Conservation (phyloP, 2,888 invertebrate genomes). For the Lasioglossum malachurum region DNA sequence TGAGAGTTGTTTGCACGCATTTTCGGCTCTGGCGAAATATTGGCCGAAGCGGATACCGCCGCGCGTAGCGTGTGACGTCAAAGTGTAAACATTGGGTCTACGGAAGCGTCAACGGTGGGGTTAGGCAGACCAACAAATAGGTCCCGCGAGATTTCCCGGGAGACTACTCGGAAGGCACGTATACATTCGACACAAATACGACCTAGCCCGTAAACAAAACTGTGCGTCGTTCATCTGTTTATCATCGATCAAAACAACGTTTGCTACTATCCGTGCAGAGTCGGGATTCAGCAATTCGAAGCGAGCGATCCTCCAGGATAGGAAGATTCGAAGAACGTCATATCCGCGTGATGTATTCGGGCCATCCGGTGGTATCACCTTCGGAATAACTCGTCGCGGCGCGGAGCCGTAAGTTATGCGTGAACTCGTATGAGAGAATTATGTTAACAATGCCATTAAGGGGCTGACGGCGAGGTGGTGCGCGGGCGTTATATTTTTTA, state of each 20-base stretch:
- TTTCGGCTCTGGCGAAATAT: too few relatives aligned
- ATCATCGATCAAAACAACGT: neutral
- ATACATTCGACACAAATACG: too few relatives aligned
- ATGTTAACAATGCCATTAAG: slow-evolving; percentile 77
- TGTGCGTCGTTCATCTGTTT: neutral
- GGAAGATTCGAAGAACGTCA: slow-evolving; percentile 6
- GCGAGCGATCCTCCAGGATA: neutral
- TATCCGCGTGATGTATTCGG: slow-evolving; percentile 54
- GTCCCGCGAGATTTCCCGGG: too few relatives aligned
- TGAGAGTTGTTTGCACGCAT: neutral
- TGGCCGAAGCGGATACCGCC: too few relatives aligned
- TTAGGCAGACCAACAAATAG: too few relatives aligned
- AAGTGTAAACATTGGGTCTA: too few relatives aligned
- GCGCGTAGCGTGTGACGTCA: too few relatives aligned
- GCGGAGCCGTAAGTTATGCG: slow-evolving; percentile 62
- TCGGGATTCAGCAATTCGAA: neutral
- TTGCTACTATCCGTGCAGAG: neutral
- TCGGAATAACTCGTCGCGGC: slow-evolving; percentile 63
- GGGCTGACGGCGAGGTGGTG: slow-evolving; percentile 66
- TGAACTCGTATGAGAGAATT: slow-evolving; percentile 67
- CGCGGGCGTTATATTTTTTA: slow-evolving; percentile 70
- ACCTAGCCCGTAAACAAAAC: neutral
- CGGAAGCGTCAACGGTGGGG: too few relatives aligned
- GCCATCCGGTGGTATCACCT: slow-evolving; percentile 34
- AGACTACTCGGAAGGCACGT: too few relatives aligned